These are phyloP conservation scores for Paracanthobrama guichenoti DNA, from an alignment of 2,113 vertebrate species.

Conservation along the genomic window DNA sequence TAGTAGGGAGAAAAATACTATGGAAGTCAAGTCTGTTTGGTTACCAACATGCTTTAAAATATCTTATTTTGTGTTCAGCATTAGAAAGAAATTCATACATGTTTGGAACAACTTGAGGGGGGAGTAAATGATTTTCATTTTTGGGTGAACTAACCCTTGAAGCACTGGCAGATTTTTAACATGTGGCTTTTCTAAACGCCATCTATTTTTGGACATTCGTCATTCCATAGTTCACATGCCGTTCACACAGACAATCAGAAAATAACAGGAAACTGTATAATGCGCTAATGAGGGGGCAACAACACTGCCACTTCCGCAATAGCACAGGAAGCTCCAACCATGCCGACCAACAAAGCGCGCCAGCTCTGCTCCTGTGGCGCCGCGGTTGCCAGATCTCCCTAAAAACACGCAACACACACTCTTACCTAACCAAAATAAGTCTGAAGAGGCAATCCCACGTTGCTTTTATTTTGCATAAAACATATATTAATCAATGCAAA, in stretches of 20 bases:
- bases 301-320: slow-evolving; percentile 65
- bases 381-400: neutral
- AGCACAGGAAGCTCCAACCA: slow-evolving; percentile 67
- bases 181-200: neutral
- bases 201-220: neutral
- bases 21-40: too few species aligned
- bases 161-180: neutral
- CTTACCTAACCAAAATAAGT: neutral
- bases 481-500: neutral
- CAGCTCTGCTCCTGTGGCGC: neutral
- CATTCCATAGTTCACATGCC: neutral
- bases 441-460: too few species aligned
- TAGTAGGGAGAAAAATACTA: too few species aligned
- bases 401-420: neutral
- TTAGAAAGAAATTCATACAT: too few species aligned
- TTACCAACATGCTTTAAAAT: too few species aligned
- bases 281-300: slow-evolving; percentile 38
- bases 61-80: too few species aligned
- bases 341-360: slow-evolving; percentile 27
- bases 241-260: slow-evolving; percentile 33
- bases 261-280: slow-evolving; percentile 48
- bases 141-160: too few species aligned
- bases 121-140: too few species aligned
- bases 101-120: neutral
- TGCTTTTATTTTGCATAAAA: neutral